Evolutionary conservation across 1,140 invertebrate species (phyloP).

Genomic region (Nasonia longicornis): DNA sequence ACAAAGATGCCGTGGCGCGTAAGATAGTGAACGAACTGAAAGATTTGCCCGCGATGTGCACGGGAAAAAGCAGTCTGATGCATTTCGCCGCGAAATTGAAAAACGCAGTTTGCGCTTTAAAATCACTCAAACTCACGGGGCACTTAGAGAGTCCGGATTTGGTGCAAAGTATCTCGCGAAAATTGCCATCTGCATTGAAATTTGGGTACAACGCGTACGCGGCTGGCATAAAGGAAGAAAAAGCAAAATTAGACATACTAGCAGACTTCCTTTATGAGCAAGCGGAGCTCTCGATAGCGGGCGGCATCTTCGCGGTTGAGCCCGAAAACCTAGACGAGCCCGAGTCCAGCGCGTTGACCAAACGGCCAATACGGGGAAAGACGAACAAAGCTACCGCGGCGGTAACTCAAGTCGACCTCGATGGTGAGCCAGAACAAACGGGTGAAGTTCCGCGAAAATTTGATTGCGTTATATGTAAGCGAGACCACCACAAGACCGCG

Average conservation of each 20-base stretch:
- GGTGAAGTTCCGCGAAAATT: too few relatives aligned
- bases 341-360: not conserved
- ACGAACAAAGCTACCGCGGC: not conserved
- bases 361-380: not conserved
- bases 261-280: constrained; percentile 6
- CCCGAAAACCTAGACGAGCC: not conserved
- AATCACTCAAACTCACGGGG: not conserved
- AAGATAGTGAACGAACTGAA: not conserved
- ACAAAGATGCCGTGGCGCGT: not conserved
- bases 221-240: not conserved
- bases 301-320: not conserved
- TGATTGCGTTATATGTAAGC: not conserved
- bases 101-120: not conserved
- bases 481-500: not conserved
- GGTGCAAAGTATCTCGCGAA: not conserved
- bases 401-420: not conserved
- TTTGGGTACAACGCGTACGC: not conserved
- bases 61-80: not conserved
- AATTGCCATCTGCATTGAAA: not conserved
- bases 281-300: not conserved
- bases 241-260: not conserved
- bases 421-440: not conserved
- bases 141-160: constrained; percentile 7
- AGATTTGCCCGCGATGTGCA: not conserved
- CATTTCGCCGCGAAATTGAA: constrained; percentile 2